phyloP scores from a whole-genome alignment of 1,140 invertebrate species.

The Calephelis virginiensis region DNA sequence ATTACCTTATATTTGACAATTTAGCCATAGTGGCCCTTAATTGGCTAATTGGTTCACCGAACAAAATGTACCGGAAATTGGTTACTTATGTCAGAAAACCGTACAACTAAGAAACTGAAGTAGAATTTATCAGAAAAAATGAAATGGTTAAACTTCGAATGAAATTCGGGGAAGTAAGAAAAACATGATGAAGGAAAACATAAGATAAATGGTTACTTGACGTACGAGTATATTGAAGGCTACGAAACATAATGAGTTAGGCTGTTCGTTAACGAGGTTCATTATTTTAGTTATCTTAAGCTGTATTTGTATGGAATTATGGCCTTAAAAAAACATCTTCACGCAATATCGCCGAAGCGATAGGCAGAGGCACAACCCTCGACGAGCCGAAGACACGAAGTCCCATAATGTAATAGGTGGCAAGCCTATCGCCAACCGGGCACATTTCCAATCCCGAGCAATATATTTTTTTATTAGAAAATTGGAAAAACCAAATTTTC shows the following conservation, averaged over 20 bases:
- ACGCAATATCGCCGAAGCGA: no score
- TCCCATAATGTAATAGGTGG: no score
- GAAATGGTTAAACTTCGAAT: neutral
- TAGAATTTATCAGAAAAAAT: neutral
- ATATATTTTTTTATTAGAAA: no score
- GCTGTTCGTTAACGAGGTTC: neutral
- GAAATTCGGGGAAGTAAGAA: slow-evolving; percentile 2
- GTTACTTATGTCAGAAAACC: neutral
- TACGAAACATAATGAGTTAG: neutral
- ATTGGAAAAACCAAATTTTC: no score
- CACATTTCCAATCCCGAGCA: no score
- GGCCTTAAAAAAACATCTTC: no score
- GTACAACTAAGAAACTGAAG: neutral
- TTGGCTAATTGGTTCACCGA: neutral
- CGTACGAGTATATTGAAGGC: neutral
- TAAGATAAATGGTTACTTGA: slow-evolving; percentile 9
- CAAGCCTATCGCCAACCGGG: no score
- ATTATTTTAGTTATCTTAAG: neutral
- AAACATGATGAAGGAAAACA: neutral
- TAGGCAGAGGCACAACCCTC: no score
- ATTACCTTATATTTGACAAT: no score
- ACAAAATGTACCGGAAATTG: neutral
- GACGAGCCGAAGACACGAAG: no score
- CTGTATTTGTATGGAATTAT: neutral
- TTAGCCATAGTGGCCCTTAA: no score